Percentiles rank a stretch among this genome's conserved stretches.
Evolutionary conservation across 2,797 vertebrate species (phyloP).

Genomic region (Acipenser transmontanus): DNA sequence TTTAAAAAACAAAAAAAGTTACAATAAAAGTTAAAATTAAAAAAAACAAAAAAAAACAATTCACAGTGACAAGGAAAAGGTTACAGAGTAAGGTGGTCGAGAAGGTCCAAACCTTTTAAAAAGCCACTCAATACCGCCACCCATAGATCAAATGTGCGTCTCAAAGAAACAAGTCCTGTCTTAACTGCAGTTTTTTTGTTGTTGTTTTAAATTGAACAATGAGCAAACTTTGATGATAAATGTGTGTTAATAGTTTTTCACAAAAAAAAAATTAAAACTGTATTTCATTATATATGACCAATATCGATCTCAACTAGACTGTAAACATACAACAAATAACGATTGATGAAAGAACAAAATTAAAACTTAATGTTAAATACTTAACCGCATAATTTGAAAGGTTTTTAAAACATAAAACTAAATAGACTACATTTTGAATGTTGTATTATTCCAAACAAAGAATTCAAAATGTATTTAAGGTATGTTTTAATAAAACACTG

Average conservation of each 20-base stretch:
- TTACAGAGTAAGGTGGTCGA: not conserved
- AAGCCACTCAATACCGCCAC: not conserved
- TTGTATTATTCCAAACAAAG: too few relatives aligned
- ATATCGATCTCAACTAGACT: not conserved
- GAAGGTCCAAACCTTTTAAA: not conserved
- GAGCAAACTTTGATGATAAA: too few relatives aligned
- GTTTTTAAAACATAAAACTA: too few relatives aligned
- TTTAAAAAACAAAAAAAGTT: not conserved
- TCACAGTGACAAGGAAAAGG: not conserved
- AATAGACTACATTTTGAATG: too few relatives aligned
- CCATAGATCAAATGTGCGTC: not conserved
- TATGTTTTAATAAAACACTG: too few relatives aligned
- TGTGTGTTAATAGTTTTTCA: too few relatives aligned
- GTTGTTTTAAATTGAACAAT: not conserved
- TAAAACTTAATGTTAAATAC: too few relatives aligned
- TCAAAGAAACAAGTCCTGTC: not conserved
- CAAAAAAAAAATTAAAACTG: too few relatives aligned
- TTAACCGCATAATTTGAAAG: too few relatives aligned
- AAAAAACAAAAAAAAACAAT: not conserved
- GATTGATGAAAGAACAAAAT: too few relatives aligned
- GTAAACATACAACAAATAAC: not conserved
- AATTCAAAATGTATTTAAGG: too few relatives aligned
- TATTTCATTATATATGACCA: too few relatives aligned
- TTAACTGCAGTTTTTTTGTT: not conserved
- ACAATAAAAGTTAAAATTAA: slow-evolving; percentile 2